phyloP scores from a whole-genome alignment of 2,888 invertebrate species.

The Cephus sareptanus region DNA sequence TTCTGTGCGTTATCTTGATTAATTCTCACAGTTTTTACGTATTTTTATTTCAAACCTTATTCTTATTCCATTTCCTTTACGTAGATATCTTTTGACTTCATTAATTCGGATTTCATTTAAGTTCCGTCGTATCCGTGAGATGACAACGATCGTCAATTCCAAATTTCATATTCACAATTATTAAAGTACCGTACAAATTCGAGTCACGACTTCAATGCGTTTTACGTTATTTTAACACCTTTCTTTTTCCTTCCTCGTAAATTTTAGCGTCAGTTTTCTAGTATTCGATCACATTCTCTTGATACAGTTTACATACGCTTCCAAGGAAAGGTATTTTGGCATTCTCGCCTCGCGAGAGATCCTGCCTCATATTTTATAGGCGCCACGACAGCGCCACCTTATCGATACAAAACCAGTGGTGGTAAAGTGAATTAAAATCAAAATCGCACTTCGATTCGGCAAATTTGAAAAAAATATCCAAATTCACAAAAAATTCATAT shows the following conservation, averaged over 20 bases:
- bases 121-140: neutral
- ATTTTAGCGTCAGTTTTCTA: neutral
- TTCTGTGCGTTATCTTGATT: neutral
- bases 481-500: neutral
- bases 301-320: neutral
- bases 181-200: neutral
- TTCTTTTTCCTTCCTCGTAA: neutral
- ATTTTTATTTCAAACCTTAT: conserved; percentile 7
- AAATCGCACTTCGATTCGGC: neutral
- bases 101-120: neutral
- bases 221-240: conserved; percentile 14
- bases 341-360: neutral
- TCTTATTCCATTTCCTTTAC: conserved; percentile 10
- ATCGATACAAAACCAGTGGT: neutral
- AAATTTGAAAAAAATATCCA: neutral
- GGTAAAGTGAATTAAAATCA: neutral
- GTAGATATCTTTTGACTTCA: neutral
- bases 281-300: neutral
- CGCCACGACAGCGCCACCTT: neutral
- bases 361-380: neutral
- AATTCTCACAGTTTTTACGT: neutral
- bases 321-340: neutral
- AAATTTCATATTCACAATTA: neutral
- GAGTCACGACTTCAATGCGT: neutral
- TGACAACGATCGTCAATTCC: neutral